Percentiles rank a stretch among this genome's conserved stretches.
These are phyloP conservation scores for Diadegma fenestrale DNA, from an alignment of 2,888 invertebrate genomes.

Conservation along the genomic window DNA sequence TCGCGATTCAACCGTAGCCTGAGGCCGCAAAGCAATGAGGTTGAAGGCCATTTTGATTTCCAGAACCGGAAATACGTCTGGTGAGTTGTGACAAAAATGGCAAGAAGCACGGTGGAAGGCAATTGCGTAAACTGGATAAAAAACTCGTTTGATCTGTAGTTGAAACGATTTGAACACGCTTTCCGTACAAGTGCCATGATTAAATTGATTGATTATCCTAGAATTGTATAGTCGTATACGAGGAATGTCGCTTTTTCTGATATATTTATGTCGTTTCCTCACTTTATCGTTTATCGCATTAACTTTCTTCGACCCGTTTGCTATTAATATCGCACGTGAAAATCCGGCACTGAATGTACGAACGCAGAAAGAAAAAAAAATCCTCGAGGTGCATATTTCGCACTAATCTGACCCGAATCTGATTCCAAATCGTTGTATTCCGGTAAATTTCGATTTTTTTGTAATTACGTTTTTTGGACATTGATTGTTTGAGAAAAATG, in stretches of 20 bases:
- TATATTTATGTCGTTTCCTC: neutral
- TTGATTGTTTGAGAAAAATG: too few species aligned
- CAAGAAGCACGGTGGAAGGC: neutral
- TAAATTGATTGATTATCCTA: conserved; percentile 10
- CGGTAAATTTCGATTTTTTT: too few species aligned
- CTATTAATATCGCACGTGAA: neutral
- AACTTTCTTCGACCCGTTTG: neutral
- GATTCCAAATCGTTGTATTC: too few species aligned
- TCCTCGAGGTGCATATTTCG: too few species aligned
- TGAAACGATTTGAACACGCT: neutral
- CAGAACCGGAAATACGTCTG: conserved; percentile 10
- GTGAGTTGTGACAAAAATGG: neutral
- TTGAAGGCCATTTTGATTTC: conserved; percentile 12
- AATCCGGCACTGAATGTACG: neutral
- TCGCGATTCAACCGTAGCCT: neutral
- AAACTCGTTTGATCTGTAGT: neutral
- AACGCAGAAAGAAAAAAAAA: neutral
- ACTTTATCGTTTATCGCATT: neutral
- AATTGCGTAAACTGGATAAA: neutral
- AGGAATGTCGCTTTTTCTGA: neutral
- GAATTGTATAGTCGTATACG: neutral
- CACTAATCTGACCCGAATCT: too few species aligned
- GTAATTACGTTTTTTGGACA: too few species aligned
- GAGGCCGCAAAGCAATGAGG: neutral
- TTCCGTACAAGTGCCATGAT: neutral